Base-by-base conservation (phyloP, 2,113 vertebrate genomes). In the Callaeas wilsoni region DNA sequence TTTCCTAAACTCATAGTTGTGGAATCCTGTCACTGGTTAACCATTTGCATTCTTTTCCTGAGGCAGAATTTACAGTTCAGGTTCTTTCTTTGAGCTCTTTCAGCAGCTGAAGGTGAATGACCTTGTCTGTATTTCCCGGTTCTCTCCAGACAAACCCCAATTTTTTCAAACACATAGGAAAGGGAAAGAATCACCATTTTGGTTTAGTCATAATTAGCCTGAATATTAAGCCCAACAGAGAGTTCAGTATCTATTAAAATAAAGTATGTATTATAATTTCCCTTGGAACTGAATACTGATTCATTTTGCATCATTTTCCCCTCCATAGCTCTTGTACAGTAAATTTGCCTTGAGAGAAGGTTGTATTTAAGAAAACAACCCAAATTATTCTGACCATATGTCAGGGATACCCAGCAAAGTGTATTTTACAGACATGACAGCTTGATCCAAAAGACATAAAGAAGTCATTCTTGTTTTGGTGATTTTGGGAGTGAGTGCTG, bases 301-400 rank as follows among this genome's bases (percentile, higher is more conserved):
- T 93, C 26, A 21, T 84, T 93, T 92, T 53, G 37, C 49, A 62
- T 77, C 33, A 42, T 63, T 86, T 90, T 23, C 59, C 67, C 37
- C 47, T 84, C 70, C 32, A 23, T 37, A 60, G 49, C 25, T 53
- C 56, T 86, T 37, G 3, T 41, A 42, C 46, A 84, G 52, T 71
- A 68, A 37, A 84, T 91, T 68, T 94, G 59, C 65, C 50, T 94
- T 90, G 63, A 77, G 83, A 94, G 42, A 69, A 88, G 75, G 64
- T 44, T 56, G 35, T 64, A 39, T 73, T 65, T 65, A 67, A 89
- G 80, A 87, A 93, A 95, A 84, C 63, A 95, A 88, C 69, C 50
- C 33, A 64, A 95, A 84, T 91, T 94, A 87, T 92, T 93, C 89
- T 90, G 93, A 49, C 89, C 90, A 76, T 93, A 89, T 96, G 91